Percentiles rank a stretch among this genome's conserved stretches.
These are phyloP conservation scores for Heteromurus nitidus DNA, from an alignment of 2,888 invertebrate genomes.

Conservation along the genomic window DNA sequence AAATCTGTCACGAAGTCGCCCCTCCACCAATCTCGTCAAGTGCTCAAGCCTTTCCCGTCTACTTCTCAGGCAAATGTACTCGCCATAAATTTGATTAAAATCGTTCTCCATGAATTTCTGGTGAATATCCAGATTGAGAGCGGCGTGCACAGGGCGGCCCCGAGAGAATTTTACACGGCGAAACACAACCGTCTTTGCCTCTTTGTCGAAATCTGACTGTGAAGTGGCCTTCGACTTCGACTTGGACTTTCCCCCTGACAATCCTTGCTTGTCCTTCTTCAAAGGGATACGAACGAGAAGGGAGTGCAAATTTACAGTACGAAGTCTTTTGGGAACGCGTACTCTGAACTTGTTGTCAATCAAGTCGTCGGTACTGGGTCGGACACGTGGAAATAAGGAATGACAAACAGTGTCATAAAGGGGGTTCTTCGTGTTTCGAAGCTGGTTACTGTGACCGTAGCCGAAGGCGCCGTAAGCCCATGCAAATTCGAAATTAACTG, in stretches of 20 bases:
- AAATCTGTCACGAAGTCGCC: constrained; percentile 61
- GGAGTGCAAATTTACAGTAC: constrained; percentile 59
- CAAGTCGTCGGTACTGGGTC: constrained; percentile 57
- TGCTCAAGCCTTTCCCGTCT: constrained; percentile 60
- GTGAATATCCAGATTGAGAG: constrained; percentile 68
- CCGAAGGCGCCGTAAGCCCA: constrained; percentile 69
- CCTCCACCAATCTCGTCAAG: constrained; percentile 58
- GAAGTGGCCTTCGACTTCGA: neutral
- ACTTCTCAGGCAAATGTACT: constrained; percentile 65
- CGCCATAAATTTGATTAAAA: constrained; percentile 69
- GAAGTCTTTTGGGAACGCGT: constrained; percentile 58
- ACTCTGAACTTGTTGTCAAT: constrained; percentile 60
- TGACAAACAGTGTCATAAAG: constrained; percentile 62
- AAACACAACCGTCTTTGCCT: constrained; percentile 57
- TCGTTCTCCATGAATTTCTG: constrained; percentile 70
- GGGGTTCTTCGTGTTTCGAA: constrained; percentile 63
- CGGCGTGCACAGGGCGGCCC: constrained; percentile 64
- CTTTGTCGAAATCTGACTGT: constrained; percentile 27
- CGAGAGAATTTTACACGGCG: constrained; percentile 62
- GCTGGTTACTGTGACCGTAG: constrained; percentile 67
- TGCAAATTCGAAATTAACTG: constrained; percentile 63
- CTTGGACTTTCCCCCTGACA: neutral
- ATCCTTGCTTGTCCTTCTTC: neutral
- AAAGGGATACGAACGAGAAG: constrained; percentile 56
- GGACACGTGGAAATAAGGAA: constrained; percentile 68